Conservation (phyloP, 2,888 invertebrate species). For the Diadromus collaris region DNA sequence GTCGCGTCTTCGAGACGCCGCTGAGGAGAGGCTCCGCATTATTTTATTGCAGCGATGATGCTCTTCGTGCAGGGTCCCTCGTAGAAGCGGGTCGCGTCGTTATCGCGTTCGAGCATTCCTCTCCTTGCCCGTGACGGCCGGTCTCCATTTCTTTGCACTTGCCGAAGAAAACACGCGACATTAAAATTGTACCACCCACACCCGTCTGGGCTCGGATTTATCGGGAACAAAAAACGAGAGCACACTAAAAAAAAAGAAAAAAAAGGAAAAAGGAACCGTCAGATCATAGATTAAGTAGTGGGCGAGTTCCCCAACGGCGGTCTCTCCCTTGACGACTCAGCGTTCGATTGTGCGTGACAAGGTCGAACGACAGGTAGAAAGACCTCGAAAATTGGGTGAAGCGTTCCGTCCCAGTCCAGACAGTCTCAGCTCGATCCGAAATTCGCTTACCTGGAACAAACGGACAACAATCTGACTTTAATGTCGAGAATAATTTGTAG, state of each 20-base stretch:
- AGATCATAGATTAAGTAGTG: slow-evolving; percentile 1
- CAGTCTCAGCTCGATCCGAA: slow-evolving; percentile 8
- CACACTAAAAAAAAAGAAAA: background rate
- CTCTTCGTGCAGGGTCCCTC: slow-evolving; percentile 16
- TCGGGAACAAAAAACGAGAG: slow-evolving; percentile 7
- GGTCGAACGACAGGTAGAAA: slow-evolving; percentile 33
- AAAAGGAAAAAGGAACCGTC: background rate
- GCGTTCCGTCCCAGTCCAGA: slow-evolving; percentile 1
- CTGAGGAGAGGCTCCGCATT: slow-evolving; percentile 16
- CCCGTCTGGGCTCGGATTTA: slow-evolving; percentile 13
- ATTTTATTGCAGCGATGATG: slow-evolving; percentile 22
- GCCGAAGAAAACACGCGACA: slow-evolving; percentile 47
- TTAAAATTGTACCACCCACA: slow-evolving; percentile 48
- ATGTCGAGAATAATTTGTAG: background rate
- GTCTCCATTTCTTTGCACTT: slow-evolving; percentile 37
- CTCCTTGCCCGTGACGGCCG: slow-evolving; percentile 22
- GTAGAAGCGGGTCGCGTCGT: slow-evolving; percentile 17
- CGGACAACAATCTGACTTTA: slow-evolving; percentile 27
- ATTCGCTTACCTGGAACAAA: slow-evolving; percentile 55
- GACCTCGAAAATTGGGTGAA: slow-evolving; percentile 40
- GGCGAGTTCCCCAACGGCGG: background rate
- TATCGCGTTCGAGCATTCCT: slow-evolving; percentile 1
- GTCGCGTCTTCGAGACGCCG: slow-evolving; percentile 38
- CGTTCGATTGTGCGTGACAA: slow-evolving; percentile 23
- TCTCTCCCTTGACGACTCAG: background rate